These are phyloP conservation scores for Pachyramphus minor DNA, from an alignment of 2,113 vertebrate species.

Conservation along the genomic window DNA sequence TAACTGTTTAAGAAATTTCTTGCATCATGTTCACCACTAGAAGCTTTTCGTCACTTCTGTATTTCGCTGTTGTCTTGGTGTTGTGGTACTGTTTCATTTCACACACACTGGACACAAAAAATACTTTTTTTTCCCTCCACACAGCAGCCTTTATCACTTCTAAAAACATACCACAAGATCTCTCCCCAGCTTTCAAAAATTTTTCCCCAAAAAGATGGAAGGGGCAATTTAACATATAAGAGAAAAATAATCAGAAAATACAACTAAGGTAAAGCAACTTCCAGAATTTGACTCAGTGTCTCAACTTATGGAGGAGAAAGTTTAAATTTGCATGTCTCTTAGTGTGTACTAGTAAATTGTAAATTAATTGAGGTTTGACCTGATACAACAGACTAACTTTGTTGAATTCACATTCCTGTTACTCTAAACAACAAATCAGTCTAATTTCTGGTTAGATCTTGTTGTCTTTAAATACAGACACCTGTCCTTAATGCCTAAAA, in stretches of 20 bases:
- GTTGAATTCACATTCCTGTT: background rate
- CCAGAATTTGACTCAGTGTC: too few species aligned
- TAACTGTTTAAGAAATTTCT: background rate
- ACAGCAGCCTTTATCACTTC: background rate
- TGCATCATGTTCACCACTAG: background rate
- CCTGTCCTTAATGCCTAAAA: background rate
- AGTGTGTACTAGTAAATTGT: background rate
- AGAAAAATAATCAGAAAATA: background rate
- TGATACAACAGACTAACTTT: background rate
- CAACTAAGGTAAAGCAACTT: background rate
- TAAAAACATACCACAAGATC: background rate
- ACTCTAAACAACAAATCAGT: background rate
- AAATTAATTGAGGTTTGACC: background rate
- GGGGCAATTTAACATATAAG: background rate
- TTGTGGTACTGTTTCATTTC: background rate
- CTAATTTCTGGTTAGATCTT: background rate
- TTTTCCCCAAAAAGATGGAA: background rate
- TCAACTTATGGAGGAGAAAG: background rate
- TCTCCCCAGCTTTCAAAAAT: background rate
- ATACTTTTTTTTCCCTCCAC: background rate
- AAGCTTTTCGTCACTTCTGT: background rate
- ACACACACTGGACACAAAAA: background rate
- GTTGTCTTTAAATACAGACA: background rate
- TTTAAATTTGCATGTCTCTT: background rate
- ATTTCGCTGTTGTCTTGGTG: background rate